Percentiles rank a stretch among this genome's conserved stretches.
These are phyloP conservation scores for Erpobdella octoculata DNA, from an alignment of 2,888 invertebrate genomes.

Conservation along the genomic window DNA sequence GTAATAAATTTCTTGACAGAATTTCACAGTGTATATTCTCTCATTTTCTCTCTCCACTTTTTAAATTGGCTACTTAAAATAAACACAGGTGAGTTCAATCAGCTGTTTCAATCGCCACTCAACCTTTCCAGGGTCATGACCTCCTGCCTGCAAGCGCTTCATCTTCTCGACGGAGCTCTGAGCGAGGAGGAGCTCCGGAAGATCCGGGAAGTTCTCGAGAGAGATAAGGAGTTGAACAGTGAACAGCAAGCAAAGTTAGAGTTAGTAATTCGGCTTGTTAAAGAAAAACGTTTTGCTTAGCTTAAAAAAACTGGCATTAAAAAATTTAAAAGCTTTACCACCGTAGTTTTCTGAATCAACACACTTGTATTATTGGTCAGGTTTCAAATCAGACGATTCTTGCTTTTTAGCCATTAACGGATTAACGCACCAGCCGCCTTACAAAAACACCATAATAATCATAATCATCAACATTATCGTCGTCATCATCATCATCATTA, in stretches of 20 bases:
- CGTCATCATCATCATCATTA: background rate
- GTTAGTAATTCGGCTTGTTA: background rate
- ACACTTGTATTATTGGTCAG: too few relatives aligned
- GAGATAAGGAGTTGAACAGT: slow-evolving; percentile 18
- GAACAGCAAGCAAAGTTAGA: background rate
- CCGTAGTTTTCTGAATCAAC: background rate
- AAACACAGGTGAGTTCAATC: too few relatives aligned
- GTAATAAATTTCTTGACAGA: too few relatives aligned
- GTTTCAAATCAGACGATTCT: too few relatives aligned
- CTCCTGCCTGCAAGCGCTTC: background rate
- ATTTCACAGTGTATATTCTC: too few relatives aligned
- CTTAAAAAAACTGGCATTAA: background rate
- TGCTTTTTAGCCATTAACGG: too few relatives aligned
- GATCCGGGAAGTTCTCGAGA: slow-evolving; percentile 3
- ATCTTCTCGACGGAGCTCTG: background rate
- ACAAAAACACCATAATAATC: too few relatives aligned
- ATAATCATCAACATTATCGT: background rate
- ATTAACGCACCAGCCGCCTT: too few relatives aligned
- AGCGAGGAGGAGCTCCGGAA: background rate
- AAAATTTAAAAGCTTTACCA: background rate
- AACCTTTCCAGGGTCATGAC: too few relatives aligned
- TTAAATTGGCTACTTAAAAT: too few relatives aligned
- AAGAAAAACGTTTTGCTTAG: background rate
- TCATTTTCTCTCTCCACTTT: too few relatives aligned
- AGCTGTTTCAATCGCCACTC: too few relatives aligned